phyloP scores from a whole-genome alignment of 2,797 vertebrate genomes.

The Liasis olivaceus region DNA sequence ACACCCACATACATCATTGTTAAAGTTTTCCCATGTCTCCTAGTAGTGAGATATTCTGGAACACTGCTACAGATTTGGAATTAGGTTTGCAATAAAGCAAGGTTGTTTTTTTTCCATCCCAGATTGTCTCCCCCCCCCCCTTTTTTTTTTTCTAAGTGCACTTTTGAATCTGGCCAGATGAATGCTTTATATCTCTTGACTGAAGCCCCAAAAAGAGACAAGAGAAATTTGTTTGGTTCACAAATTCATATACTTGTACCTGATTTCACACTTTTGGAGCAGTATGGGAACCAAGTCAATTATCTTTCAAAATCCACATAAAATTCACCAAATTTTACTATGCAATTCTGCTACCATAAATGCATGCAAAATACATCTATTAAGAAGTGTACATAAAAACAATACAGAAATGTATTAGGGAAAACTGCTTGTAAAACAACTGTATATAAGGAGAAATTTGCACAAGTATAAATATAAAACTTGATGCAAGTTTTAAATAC shows the following conservation, averaged over 20 bases:
- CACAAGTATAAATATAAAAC: no score
- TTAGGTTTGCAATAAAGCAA: background rate
- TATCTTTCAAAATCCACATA: background rate
- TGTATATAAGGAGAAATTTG: background rate
- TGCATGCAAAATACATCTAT: background rate
- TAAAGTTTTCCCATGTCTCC: background rate
- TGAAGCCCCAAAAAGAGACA: background rate
- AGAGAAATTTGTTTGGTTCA: background rate
- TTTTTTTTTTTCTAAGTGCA: background rate
- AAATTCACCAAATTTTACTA: background rate
- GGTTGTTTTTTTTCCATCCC: background rate
- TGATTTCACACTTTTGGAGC: background rate
- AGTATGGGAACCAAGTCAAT: background rate
- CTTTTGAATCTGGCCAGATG: background rate
- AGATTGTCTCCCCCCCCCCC: background rate
- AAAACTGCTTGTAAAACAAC: background rate
- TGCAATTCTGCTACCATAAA: background rate
- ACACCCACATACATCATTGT: background rate
- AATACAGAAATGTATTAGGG: background rate
- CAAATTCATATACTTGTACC: background rate
- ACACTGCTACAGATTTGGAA: background rate
- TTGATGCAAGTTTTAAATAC: background rate
- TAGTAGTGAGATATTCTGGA: background rate
- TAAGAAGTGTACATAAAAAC: background rate
- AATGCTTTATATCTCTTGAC: background rate